phyloP scores from a whole-genome alignment of 1,140 invertebrate species.

The Drosophila asahinai region DNA sequence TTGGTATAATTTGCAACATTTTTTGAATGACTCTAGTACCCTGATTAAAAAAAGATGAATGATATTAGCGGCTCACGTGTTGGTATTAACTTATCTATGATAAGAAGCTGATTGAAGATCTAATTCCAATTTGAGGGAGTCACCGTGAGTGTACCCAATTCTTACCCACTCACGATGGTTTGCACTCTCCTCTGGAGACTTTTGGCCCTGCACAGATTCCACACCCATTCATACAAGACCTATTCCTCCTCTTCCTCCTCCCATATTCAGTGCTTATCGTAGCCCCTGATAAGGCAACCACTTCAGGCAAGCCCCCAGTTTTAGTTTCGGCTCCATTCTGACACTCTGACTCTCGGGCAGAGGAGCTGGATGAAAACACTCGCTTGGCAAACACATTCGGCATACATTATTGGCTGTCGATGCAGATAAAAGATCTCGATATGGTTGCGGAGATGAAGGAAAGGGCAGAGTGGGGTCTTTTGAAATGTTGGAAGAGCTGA shows the following conservation, averaged over 20 bases:
- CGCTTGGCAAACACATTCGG: conserved; percentile 17
- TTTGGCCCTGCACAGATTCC: conserved; percentile 24
- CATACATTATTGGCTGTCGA: conserved; percentile 30
- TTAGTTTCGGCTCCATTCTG: neutral
- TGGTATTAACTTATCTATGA: neutral
- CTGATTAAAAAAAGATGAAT: neutral
- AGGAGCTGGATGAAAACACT: neutral
- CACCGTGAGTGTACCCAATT: conserved; percentile 16
- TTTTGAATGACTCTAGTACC: neutral
- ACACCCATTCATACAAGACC: conserved; percentile 1
- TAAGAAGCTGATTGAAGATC: conserved; percentile 34
- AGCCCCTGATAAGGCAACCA: conserved; percentile 25
- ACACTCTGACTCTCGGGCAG: neutral
- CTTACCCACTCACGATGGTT: conserved; percentile 35
- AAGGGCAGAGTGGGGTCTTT: neutral
- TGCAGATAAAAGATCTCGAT: conserved; percentile 40
- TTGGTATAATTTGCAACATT: too few relatives aligned
- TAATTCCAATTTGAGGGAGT: neutral
- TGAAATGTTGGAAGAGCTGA: neutral
- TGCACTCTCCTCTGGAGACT: conserved; percentile 25
- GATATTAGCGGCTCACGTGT: neutral
- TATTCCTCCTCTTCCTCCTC: neutral
- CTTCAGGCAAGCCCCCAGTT: conserved; percentile 37
- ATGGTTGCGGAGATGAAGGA: neutral
- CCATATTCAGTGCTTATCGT: conserved; percentile 15